Conservation (phyloP, 2,113 vertebrate genomes). For the Corapipo altera region DNA sequence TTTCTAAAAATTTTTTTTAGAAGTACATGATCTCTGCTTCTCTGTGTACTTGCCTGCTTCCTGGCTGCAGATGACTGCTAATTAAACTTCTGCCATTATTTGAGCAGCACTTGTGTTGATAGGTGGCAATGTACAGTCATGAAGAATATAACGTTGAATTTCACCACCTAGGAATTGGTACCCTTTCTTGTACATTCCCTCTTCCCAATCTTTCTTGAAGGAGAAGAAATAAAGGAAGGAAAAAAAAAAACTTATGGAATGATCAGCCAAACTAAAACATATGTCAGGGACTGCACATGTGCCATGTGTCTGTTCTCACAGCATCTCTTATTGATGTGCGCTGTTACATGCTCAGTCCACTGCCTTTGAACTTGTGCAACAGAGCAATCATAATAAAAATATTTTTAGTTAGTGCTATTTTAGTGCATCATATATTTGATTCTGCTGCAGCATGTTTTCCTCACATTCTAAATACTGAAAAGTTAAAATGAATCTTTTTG, state of each 20-base stretch:
- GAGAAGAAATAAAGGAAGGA: neutral
- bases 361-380: neutral
- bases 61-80: neutral
- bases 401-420: neutral
- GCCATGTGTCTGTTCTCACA: neutral
- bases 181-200: accelerated
- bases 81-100: neutral
- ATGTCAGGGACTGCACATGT: neutral
- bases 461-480: constrained; percentile 21
- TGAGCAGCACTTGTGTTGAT: neutral
- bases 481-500: constrained; percentile 51
- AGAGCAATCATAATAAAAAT: neutral
- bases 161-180: neutral
- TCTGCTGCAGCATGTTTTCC: neutral
- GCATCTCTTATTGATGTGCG: neutral
- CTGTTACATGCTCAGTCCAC: neutral
- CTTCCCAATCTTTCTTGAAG: neutral
- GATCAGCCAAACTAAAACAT: neutral
- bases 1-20: too few relatives aligned
- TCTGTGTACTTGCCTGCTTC: neutral
- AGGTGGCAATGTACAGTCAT: neutral
- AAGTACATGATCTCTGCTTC: neutral
- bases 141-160: neutral
- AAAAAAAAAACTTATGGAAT: neutral
- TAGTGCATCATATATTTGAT: neutral